Base-by-base conservation (phyloP, 2,113 vertebrate species). In the Uria aalge region DNA sequence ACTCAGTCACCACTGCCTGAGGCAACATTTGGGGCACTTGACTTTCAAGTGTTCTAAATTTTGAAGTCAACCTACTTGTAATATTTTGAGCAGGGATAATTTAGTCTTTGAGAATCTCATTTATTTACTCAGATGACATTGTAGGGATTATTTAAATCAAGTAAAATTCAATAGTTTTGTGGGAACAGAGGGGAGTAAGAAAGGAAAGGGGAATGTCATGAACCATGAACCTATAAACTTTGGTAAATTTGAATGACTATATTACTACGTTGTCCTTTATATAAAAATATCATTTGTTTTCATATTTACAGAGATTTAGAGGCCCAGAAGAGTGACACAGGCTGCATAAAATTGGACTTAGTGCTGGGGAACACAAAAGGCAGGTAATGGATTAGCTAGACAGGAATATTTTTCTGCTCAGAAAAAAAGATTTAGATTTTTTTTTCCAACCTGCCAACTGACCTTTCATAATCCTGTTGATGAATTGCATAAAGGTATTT, bases 381-480 rank as follows among this genome's bases (percentile, higher is more conserved):
- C 55, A 86, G 67, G 59, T 89, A 75, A 78, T 60, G 69, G 57
- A 93, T 95, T 96, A 92, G n/a, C 20, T 84, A 64, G 69, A 60
- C 15, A 75, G 47, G 11, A 83, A 74, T 74, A 72, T 76, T 91
- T 68, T 69, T 96, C 67, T 93, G 38, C 66, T 79, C 32, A 75
- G 56, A 55, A 73, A 47, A 47, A 92, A 85, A 48, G 22, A 81
- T 34, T 41, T n/a, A 40, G 8, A 15, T 50, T 53, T 81, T 81
- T 41, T 73, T 95, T 91, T 36, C 36, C 29, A 91, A 26, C 23
- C 50, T 83, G 34, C 20, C 63, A 94, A 53, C 22, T 88, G 71
- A 94, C 78, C 57, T 85, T 95, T 85, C 22, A 62, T 93, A 96
- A 92, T 69, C 74, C 32, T 85, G n/a, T 43, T 89, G 66, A 90